Conservation (phyloP, 2,113 vertebrate species). For the Beaufortia kweichowensis region DNA sequence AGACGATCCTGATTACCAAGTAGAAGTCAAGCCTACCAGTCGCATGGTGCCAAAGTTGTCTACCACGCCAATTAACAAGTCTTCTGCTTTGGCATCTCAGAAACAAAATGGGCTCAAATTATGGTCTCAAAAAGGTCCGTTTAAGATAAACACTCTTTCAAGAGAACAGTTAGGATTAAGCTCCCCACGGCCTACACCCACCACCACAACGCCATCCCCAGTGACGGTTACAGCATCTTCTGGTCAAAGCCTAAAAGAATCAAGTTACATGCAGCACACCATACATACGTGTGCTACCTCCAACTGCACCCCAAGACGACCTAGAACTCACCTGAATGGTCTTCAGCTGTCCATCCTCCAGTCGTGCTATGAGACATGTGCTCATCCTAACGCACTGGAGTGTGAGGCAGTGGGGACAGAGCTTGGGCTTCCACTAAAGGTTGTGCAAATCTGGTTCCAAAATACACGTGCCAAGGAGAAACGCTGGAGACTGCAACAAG, state of each 20-base stretch:
- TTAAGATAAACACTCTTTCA: slow-evolving; percentile 77
- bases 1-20: slow-evolving; percentile 61
- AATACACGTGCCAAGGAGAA: slow-evolving; percentile 93
- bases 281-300: no score
- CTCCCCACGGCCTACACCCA: slow-evolving; percentile 62
- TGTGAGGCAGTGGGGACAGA: slow-evolving; percentile 85
- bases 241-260: slow-evolving; percentile 69
- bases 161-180: slow-evolving; percentile 75
- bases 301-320: slow-evolving; percentile 79
- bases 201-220: slow-evolving; percentile 61
- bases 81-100: slow-evolving; percentile 61
- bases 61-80: slow-evolving; percentile 67
- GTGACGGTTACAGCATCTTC: slow-evolving; percentile 63
- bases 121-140: slow-evolving; percentile 72
- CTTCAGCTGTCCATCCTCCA: slow-evolving; percentile 87
- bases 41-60: slow-evolving; percentile 73
- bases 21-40: slow-evolving; percentile 57
- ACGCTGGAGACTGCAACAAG: slow-evolving; percentile 84
- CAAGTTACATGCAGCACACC: slow-evolving; percentile 64
- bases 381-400: slow-evolving; percentile 89
- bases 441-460: slow-evolving; percentile 94
- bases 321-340: slow-evolving; percentile 86
- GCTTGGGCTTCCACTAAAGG: slow-evolving; percentile 85
- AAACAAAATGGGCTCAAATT: slow-evolving; percentile 76
- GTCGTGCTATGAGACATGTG: slow-evolving; percentile 87